A percentile compares a stretch with the other conserved stretches of the same genome.
Conservation (phyloP, 2,113 vertebrate species). For the Mastomys coucha region DNA sequence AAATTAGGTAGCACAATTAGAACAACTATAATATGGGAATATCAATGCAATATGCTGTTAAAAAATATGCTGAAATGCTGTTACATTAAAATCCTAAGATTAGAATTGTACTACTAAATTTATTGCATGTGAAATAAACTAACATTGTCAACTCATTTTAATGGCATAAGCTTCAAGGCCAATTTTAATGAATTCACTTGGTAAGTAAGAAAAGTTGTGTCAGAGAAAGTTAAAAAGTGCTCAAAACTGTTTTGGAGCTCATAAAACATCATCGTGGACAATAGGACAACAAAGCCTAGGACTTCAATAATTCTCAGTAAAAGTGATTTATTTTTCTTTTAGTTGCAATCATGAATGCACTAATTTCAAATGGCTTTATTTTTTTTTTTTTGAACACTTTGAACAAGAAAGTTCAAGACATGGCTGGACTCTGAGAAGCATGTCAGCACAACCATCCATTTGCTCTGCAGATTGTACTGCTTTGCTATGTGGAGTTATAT, state of each 20-base stretch:
- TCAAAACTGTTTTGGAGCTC: conserved; percentile 25
- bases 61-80: neutral
- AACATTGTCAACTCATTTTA: conserved; percentile 57
- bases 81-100: neutral
- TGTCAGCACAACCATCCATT: conserved; percentile 48
- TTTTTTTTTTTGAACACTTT: conserved; percentile 69
- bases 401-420: conserved; percentile 63
- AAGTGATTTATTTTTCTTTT: conserved; percentile 69
- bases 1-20: neutral
- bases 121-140: conserved; percentile 56
- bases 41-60: neutral
- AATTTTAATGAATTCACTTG: conserved; percentile 50
- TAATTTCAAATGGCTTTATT: conserved; percentile 72
- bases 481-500: conserved; percentile 64
- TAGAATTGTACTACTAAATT: conserved; percentile 26
- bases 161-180: conserved; percentile 13
- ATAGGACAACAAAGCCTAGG: conserved; percentile 26
- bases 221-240: conserved; percentile 31
- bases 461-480: conserved; percentile 38
- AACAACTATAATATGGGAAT: neutral
- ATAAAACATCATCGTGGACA: conserved; percentile 54
- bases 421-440: conserved; percentile 53
- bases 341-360: conserved; percentile 66
- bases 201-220: conserved; percentile 14
- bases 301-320: conserved; percentile 2